Evolutionary conservation across 2,888 invertebrate genomes (phyloP).

Genomic region (Diploptera punctata): DNA sequence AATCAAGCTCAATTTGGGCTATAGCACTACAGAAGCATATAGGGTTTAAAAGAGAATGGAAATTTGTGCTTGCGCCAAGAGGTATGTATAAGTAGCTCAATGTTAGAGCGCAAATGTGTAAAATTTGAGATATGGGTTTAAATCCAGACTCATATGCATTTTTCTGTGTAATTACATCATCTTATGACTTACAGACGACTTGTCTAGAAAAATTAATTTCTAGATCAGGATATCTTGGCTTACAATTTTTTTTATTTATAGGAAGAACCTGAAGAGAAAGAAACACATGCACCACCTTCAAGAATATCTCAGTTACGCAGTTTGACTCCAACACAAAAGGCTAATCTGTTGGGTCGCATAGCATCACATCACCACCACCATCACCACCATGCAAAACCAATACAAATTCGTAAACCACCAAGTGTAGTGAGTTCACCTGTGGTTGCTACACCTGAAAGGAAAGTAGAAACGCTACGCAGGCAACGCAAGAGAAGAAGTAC

Average conservation of each 20-base stretch:
- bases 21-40: too few relatives aligned
- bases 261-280: constrained; percentile 37
- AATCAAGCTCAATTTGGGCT: too few relatives aligned
- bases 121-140: background rate
- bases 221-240: too few relatives aligned
- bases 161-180: background rate
- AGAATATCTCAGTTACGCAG: constrained; percentile 40
- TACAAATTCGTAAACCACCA: constrained; percentile 39
- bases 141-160: background rate
- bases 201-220: too few relatives aligned
- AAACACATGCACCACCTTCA: constrained; percentile 8
- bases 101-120: too few relatives aligned
- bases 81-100: too few relatives aligned
- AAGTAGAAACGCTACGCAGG: constrained; percentile 55
- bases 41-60: too few relatives aligned
- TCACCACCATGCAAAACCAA: constrained; percentile 16
- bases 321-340: constrained; percentile 40
- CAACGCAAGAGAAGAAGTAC: constrained; percentile 66
- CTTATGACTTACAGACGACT: background rate
- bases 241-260: background rate
- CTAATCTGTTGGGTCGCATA: constrained; percentile 44
- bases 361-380: constrained; percentile 30
- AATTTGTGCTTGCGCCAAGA: too few relatives aligned
- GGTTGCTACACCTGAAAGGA: constrained; percentile 49
- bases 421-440: constrained; percentile 27